Evolutionary conservation across 2,888 invertebrate species (phyloP).

Genomic region (Pardosa pseudoannulata): DNA sequence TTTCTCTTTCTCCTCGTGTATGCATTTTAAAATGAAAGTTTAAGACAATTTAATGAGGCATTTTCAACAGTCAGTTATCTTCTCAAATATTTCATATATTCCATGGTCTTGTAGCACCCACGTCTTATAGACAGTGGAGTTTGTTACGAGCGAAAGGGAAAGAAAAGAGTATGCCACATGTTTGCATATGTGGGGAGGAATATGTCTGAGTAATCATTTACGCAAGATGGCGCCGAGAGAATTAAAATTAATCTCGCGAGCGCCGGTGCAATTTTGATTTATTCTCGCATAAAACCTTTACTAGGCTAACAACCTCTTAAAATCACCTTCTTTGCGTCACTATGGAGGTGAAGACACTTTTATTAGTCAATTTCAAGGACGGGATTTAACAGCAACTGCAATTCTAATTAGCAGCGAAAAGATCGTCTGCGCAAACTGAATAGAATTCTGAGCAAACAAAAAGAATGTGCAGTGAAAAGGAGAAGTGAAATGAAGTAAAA

Average conservation of each 20-base stretch:
- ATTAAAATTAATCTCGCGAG: conserved; percentile 8
- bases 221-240: conserved; percentile 11
- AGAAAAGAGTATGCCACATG: too few species aligned
- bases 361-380: conserved; percentile 54
- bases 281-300: conserved; percentile 6
- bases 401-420: conserved; percentile 49
- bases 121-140: too few species aligned
- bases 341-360: conserved; percentile 29
- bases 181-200: not conserved
- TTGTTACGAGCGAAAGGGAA: too few species aligned
- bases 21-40: too few species aligned
- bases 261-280: conserved; percentile 24
- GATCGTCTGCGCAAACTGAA: conserved; percentile 31
- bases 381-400: conserved; percentile 24
- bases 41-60: too few species aligned
- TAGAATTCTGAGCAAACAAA: conserved; percentile 47
- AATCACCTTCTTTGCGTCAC: conserved; percentile 14
- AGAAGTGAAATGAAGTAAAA: conserved; percentile 33
- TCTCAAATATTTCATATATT: too few species aligned
- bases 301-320: conserved; percentile 2
- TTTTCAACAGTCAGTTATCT: too few species aligned
- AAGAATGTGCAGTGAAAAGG: conserved; percentile 16
- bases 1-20: too few species aligned
- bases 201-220: not conserved
- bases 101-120: too few species aligned